Base-by-base conservation (phyloP, 2,113 vertebrate genomes). In the Sisor rabdophorus region DNA sequence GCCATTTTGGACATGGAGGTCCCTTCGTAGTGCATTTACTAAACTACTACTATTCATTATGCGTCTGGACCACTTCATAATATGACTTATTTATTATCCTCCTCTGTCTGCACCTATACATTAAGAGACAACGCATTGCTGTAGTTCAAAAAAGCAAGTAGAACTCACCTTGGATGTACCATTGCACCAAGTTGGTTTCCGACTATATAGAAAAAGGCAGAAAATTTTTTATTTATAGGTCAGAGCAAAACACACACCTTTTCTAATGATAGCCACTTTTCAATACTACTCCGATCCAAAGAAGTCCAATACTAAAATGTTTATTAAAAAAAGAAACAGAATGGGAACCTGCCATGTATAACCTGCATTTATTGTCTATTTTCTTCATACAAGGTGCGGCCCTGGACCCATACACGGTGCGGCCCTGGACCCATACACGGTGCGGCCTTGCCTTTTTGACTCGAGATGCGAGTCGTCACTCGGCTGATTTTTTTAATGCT, bases 91-190 rank as follows among this genome's bases (percentile, higher is more conserved):
- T n/a, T n/a, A n/a, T n/a, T n/a, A n/a, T n/a, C n/a, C 15, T 59
- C 12, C 13, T 28, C n/a, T 56, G 54, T 22, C n/a, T 56, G n/a
- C n/a, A 53, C 20, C 17, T 20, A 19, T 1, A 53, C 52, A 19
- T 53, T 7, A 53, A 53, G 20, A 8, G 19, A 19, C 8, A 1
- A n/a, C n/a, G n/a, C n/a, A n/a, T n/a, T n/a, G n/a, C n/a, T n/a
- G n/a, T n/a, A n/a, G 32, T 36, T 3, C 0, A 26, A 0, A 48
- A 48, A 0, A 54, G 0, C 1, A 73, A 36, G 24, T 30, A n/a
- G 16, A 30, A 89, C 95, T 96, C 93, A 99, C 97, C 97, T 98
- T 98, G 96, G 94, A 95, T 99, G 96, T 94, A 96, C 95, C 91
- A 99, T 92, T 90, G 93, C 93, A 87, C 95, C 93, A 83, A 98